phyloP scores from a whole-genome alignment of 1,140 invertebrate species.

The Sinonovacula constricta region DNA sequence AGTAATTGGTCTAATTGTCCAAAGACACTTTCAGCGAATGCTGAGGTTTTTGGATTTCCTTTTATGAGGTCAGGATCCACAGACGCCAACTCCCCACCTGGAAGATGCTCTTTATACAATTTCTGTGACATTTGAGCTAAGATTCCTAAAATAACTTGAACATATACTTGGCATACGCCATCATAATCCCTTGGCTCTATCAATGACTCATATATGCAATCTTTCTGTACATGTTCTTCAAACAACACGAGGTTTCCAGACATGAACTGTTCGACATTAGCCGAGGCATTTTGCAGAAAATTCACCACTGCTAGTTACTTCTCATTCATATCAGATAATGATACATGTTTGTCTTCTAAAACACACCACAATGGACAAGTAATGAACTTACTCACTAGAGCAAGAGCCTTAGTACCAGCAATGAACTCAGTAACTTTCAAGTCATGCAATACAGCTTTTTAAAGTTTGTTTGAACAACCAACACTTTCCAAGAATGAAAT shows the following conservation, averaged over 20 bases:
- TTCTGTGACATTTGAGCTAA: not conserved
- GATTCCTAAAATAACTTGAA: slow-evolving; percentile 19
- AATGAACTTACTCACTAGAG: slow-evolving; percentile 11
- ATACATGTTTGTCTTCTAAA: slow-evolving; percentile 30
- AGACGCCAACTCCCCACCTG: not conserved
- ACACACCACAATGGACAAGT: slow-evolving; percentile 20
- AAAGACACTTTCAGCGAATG: slow-evolving; percentile 49
- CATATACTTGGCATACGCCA: not conserved
- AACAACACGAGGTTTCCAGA: slow-evolving; percentile 13
- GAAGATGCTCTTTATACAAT: slow-evolving; percentile 25
- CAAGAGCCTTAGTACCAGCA: slow-evolving; percentile 19
- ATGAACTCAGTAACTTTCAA: slow-evolving; percentile 15
- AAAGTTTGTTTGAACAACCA: slow-evolving; percentile 18
- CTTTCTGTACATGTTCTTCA: slow-evolving; percentile 35
- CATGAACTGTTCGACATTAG: slow-evolving; percentile 33
- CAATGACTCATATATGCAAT: not conserved
- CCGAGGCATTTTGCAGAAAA: slow-evolving; percentile 33
- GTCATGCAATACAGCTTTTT: slow-evolving; percentile 24
- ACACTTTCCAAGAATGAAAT: slow-evolving; percentile 15
- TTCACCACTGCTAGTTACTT: slow-evolving; percentile 33
- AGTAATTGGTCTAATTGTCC: slow-evolving; percentile 28
- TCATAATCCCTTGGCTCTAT: not conserved
- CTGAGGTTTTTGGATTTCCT: slow-evolving; percentile 20
- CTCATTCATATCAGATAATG: slow-evolving; percentile 40
- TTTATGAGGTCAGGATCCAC: not conserved